These are phyloP conservation scores for Drosophila kanekoi DNA, from an alignment of 2,888 invertebrate species.

Conservation along the genomic window DNA sequence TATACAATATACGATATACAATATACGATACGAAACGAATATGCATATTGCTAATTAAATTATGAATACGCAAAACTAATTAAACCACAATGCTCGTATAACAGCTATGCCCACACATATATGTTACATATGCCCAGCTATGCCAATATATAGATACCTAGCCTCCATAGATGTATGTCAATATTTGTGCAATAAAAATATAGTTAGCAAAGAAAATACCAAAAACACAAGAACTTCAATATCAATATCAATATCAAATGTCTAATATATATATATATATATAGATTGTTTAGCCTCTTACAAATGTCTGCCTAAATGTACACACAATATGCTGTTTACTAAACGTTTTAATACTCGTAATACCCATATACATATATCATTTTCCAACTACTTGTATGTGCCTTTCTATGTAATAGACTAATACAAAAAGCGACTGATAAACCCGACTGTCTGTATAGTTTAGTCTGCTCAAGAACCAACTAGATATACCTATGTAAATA, in stretches of 20 bases:
- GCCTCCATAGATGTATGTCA: conserved; percentile 49
- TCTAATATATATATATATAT: conserved; percentile 4
- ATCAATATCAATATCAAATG: conserved; percentile 24
- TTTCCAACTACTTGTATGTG: conserved; percentile 53
- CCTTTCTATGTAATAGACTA: no score
- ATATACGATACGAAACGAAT: conserved; percentile 27
- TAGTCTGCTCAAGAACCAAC: conserved; percentile 18
- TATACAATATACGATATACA: no score
- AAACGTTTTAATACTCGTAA: conserved; percentile 39
- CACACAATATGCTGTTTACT: conserved; percentile 53
- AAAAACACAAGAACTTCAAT: conserved; percentile 19
- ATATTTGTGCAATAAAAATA: conserved; percentile 69
- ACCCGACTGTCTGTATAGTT: conserved; percentile 35
- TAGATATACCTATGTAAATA: conserved; percentile 49
- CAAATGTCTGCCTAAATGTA: conserved; percentile 68
- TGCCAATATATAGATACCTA: conserved; percentile 42
- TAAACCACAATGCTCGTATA: conserved; percentile 63
- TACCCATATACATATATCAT: conserved; percentile 29
- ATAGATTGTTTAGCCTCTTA: conserved; percentile 37
- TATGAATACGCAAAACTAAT: conserved; percentile 65
- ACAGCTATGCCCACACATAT: conserved; percentile 58
- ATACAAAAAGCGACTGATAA: conserved; percentile 58
- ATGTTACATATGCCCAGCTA: conserved; percentile 40
- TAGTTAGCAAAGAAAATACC: conserved; percentile 25
- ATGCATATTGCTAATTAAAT: conserved; percentile 67